Percentiles rank a stretch among this genome's conserved stretches.
Evolutionary conservation across 92 coral and sea anemone species (phyloP).

Genomic region (Metridium senile): DNA sequence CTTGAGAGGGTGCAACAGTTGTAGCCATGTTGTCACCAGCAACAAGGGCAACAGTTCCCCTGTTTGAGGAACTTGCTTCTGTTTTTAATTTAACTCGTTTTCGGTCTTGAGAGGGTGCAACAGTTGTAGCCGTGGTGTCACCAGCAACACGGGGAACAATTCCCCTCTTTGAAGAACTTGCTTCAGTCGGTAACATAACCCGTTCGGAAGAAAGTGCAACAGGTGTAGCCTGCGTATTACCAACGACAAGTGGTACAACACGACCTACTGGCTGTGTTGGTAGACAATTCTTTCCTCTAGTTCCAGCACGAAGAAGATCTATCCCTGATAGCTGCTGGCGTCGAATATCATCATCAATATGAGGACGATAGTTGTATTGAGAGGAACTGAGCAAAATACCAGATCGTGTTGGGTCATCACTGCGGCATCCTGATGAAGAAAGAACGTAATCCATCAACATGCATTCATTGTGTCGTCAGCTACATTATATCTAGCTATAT

Average conservation of each 20-base stretch:
- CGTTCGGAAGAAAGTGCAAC: background rate
- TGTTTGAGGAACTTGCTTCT: constrained; percentile 10
- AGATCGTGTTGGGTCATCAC: constrained; percentile 19
- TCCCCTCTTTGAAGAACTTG: constrained; percentile 4
- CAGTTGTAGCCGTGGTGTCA: background rate
- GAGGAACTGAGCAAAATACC: constrained; percentile 45
- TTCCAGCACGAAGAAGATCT: constrained; percentile 70
- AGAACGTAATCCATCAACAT: too few species aligned
- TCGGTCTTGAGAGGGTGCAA: background rate
- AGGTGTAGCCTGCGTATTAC: background rate
- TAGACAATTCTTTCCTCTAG: constrained; percentile 13
- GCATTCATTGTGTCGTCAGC: too few species aligned
- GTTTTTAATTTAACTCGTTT: background rate
- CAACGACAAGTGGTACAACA: constrained; percentile 21
- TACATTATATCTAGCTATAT: too few species aligned
- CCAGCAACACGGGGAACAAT: too few species aligned
- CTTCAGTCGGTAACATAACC: background rate
- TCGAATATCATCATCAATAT: constrained; percentile 52
- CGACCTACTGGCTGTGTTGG: constrained; percentile 41
- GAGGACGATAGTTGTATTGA: constrained; percentile 54
- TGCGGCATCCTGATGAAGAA: constrained; percentile 2
- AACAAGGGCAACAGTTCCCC: too few species aligned
- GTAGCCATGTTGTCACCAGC: background rate
- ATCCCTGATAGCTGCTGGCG: constrained; percentile 56
- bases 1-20: background rate